Evolutionary conservation across 1,140 invertebrate genomes (phyloP).

Genomic region (Apis florea): DNA sequence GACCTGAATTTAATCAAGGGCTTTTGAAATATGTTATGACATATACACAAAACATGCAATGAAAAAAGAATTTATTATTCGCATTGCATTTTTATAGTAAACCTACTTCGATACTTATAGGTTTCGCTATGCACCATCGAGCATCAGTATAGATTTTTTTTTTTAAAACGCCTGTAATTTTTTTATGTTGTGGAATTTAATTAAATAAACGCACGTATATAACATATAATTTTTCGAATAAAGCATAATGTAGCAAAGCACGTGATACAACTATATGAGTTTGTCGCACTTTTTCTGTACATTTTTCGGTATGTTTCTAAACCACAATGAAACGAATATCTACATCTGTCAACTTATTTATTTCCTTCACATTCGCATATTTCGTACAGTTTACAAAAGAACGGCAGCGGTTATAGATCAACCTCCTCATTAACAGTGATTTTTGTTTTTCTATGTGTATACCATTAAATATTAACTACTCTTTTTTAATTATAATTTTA

Average conservation of each 20-base stretch:
- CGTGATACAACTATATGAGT: constrained; percentile 7
- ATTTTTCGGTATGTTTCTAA: constrained; percentile 25
- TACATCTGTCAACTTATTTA: constrained; percentile 50
- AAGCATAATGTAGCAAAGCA: constrained; percentile 14
- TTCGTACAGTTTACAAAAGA: constrained; percentile 45
- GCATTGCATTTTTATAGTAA: constrained; percentile 25
- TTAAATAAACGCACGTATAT: constrained; percentile 2
- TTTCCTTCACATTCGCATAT: constrained; percentile 44
- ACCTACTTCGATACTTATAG: constrained; percentile 36
- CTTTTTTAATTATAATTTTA: constrained; percentile 29
- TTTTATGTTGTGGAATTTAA: not conserved
- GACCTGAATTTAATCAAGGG: constrained; percentile 59
- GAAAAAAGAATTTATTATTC: constrained; percentile 37
- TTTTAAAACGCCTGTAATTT: constrained; percentile 3
- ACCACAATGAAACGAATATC: constrained; percentile 48
- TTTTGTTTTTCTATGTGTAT: constrained; percentile 51
- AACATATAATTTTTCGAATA: constrained; percentile 21
- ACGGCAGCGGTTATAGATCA: constrained; percentile 64
- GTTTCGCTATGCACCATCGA: constrained; percentile 23
- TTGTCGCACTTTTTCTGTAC: constrained; percentile 21
- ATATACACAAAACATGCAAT: constrained; percentile 23
- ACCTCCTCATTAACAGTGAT: constrained; percentile 69
- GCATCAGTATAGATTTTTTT: constrained; percentile 20
- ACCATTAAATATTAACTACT: constrained; percentile 44
- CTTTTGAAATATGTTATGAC: constrained; percentile 11